Conservation (phyloP, 2,113 vertebrate species). For the Cheirogaleus medius region DNA sequence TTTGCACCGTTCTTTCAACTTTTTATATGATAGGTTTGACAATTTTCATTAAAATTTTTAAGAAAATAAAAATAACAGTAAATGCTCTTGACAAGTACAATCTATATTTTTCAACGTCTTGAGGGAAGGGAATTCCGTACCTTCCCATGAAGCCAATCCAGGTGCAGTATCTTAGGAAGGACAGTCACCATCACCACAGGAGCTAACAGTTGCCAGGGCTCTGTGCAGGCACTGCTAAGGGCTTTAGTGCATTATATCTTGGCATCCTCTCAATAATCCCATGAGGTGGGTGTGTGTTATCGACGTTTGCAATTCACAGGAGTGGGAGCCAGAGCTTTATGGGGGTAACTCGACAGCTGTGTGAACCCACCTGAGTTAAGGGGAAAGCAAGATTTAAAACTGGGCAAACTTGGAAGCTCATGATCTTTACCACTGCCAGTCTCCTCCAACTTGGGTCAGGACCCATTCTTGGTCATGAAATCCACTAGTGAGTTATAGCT, state of each 20-base stretch:
- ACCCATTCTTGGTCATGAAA: not conserved
- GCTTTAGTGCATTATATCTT: fast-evolving
- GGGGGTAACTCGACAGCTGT: not conserved
- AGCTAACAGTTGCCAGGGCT: fast-evolving
- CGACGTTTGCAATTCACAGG: fast-evolving
- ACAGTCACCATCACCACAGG: not conserved
- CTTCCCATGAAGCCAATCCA: not conserved
- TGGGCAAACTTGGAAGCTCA: not conserved
- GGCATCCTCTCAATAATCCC: not conserved
- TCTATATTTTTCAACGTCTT: not conserved
- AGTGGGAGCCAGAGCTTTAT: not conserved
- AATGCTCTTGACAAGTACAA: not conserved
- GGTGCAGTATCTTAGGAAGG: not conserved
- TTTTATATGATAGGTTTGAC: not conserved
- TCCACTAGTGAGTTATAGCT: not conserved
- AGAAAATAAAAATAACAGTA: not conserved
- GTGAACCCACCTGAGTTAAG: not conserved
- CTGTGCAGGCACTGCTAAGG: not conserved
- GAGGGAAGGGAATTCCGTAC: not conserved
- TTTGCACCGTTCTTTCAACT: not conserved
- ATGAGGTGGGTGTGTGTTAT: not conserved
- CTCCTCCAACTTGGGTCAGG: not conserved
- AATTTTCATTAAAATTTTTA: not conserved
- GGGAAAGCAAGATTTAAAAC: not conserved
- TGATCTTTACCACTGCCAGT: not conserved